Conservation (phyloP, 2,888 invertebrate genomes). For the Drosophila nigritarsus region DNA sequence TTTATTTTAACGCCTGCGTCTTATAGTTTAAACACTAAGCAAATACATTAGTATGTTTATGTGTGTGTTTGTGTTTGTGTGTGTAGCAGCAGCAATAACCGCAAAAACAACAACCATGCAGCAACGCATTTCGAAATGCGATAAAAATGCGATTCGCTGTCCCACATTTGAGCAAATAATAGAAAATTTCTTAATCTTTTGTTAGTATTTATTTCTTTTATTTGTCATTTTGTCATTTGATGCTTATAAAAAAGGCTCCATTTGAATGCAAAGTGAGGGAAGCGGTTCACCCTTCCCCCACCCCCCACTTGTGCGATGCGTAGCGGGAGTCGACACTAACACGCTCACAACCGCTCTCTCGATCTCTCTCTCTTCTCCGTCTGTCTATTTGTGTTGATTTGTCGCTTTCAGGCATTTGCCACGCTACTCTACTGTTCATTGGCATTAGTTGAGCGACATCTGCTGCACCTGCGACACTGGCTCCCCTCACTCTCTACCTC, state of each 20-base stretch:
- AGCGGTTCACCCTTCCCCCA: conserved; percentile 5
- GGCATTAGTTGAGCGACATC: conserved; percentile 57
- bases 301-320: conserved; percentile 38
- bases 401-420: conserved; percentile 42
- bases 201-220: conserved; percentile 43
- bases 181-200: conserved; percentile 55
- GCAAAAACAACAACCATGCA: conserved; percentile 27
- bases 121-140: conserved; percentile 57
- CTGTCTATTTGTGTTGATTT: conserved; percentile 47
- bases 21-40: conserved; percentile 50
- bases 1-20: conserved; percentile 54
- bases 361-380: conserved; percentile 4
- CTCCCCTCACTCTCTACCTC: conserved; percentile 1
- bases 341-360: conserved; percentile 3
- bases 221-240: conserved; percentile 48
- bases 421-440: conserved; percentile 75
- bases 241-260: conserved; percentile 31
- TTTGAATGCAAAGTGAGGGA: conserved; percentile 42
- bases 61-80: conserved; percentile 13
- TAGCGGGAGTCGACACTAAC: conserved; percentile 11
- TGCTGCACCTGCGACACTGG: conserved; percentile 58
- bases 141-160: conserved; percentile 66
- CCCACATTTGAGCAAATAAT: conserved; percentile 64
- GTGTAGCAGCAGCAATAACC: conserved; percentile 16
- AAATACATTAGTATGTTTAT: conserved; percentile 34